Conservation (phyloP, 2,797 vertebrate genomes). For the Carcharodon carcharias region DNA sequence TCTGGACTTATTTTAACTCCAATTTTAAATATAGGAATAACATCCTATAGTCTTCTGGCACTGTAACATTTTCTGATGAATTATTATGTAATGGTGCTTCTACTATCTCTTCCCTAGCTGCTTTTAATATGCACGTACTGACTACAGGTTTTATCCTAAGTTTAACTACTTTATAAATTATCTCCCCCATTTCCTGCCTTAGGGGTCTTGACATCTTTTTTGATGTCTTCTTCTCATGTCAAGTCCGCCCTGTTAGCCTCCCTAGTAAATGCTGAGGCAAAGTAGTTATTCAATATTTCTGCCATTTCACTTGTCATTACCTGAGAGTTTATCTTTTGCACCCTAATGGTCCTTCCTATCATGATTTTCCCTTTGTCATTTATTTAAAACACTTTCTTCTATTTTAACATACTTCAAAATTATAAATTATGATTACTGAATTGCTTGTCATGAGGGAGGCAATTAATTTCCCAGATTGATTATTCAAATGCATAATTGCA, state of each 20-base stretch:
- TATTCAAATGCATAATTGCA: background rate
- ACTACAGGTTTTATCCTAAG: background rate
- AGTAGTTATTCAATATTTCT: background rate
- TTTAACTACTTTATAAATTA: background rate
- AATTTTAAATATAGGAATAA: background rate
- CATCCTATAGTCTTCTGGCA: background rate
- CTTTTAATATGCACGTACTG: background rate
- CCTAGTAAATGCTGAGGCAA: background rate
- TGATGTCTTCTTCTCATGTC: background rate
- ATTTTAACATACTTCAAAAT: background rate
- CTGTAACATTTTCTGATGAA: background rate
- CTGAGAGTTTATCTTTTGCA: background rate
- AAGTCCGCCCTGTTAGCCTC: background rate
- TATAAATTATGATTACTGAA: background rate
- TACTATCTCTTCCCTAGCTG: background rate
- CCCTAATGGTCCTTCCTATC: background rate
- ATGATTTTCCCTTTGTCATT: background rate
- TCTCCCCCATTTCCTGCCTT: background rate
- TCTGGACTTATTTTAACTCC: background rate
- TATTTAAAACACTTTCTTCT: background rate
- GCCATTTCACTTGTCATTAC: background rate
- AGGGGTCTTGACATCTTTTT: background rate
- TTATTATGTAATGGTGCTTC: background rate
- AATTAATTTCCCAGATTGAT: conserved; percentile 14
- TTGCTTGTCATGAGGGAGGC: background rate